These are phyloP conservation scores for Cotesia chilonis DNA, from an alignment of 1,140 invertebrate genomes.

Conservation along the genomic window DNA sequence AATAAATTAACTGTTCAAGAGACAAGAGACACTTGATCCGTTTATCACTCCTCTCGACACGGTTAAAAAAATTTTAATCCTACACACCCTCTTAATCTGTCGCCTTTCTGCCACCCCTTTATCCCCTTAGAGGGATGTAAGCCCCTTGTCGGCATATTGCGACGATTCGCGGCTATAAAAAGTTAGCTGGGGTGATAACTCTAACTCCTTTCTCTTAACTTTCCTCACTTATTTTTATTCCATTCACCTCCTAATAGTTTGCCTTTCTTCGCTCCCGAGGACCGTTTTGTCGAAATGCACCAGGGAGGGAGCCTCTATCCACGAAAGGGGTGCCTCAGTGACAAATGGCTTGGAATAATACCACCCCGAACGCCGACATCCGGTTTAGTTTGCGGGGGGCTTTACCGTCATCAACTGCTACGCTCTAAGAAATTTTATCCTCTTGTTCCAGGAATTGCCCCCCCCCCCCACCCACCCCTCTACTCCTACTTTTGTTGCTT, in stretches of 20 bases:
- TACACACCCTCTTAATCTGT: constrained; percentile 61
- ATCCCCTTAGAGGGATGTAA: constrained; percentile 43
- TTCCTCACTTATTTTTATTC: constrained; percentile 7
- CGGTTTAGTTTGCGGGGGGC: not conserved
- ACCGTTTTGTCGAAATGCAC: too few relatives aligned
- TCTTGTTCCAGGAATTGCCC: not conserved
- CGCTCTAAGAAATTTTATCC: not conserved
- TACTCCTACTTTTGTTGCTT: not conserved
- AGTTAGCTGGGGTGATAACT: constrained; percentile 42
- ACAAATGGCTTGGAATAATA: constrained; percentile 68
- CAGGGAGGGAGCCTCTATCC: constrained; percentile 31
- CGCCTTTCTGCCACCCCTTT: constrained; percentile 18
- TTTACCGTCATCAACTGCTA: too few relatives aligned
- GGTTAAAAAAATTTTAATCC: constrained; percentile 36
- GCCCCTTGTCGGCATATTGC: constrained; percentile 65
- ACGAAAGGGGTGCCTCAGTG: constrained; percentile 62
- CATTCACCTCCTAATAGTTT: too few relatives aligned
- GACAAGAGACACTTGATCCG: not conserved
- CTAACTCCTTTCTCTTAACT: constrained; percentile 22
- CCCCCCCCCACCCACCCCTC: not conserved
- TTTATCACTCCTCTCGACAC: constrained; percentile 1
- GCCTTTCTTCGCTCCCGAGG: too few relatives aligned
- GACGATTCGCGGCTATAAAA: constrained; percentile 66
- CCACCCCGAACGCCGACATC: constrained; percentile 53
- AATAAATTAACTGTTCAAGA: not conserved